Percentiles rank a stretch among this genome's conserved stretches.
Conservation (phyloP, 1,140 invertebrate genomes). For the Riptortus pedestris region DNA sequence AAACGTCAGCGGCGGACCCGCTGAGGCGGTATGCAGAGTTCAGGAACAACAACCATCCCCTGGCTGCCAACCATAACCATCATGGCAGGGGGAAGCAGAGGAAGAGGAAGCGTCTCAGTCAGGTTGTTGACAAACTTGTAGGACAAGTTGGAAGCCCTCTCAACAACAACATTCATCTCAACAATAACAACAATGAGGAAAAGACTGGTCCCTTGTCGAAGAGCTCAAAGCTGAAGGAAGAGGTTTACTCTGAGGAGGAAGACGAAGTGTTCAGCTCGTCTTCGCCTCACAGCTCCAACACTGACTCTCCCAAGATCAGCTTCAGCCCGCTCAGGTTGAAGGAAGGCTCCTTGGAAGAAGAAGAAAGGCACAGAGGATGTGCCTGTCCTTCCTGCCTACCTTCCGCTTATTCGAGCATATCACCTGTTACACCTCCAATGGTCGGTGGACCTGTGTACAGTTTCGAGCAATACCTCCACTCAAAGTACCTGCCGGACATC, state of each 20-base stretch:
- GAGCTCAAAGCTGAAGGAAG: conserved; percentile 38
- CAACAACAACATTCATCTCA: conserved; percentile 34
- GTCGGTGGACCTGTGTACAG: conserved; percentile 44
- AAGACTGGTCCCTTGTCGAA: conserved; percentile 20
- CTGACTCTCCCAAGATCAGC: conserved; percentile 46
- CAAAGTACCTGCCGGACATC: conserved; percentile 60
- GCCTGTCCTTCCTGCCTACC: conserved; percentile 27
- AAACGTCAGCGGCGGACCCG: conserved; percentile 42
- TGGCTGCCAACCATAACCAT: conserved; percentile 33
- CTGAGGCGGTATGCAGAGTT: conserved; percentile 44
- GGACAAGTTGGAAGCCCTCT: conserved; percentile 38
- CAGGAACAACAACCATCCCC: conserved; percentile 49
- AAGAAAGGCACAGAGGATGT: conserved; percentile 33
- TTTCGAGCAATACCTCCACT: conserved; percentile 59
- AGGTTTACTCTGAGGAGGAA: conserved; percentile 39
- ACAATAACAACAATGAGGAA: conserved; percentile 33
- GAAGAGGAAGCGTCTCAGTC: conserved; percentile 61
- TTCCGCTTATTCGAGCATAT: conserved; percentile 46
- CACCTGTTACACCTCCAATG: conserved; percentile 44
- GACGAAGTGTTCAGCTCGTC: conserved; percentile 47
- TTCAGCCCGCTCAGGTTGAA: conserved; percentile 48
- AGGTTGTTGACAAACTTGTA: conserved; percentile 58
- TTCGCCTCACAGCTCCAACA: conserved; percentile 43
- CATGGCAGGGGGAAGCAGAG: conserved; percentile 40
- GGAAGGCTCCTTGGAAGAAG: conserved; percentile 40